A percentile compares a stretch with the other conserved stretches of the same genome.
These are phyloP conservation scores for Ceratosolen solmsi DNA, from an alignment of 1,140 invertebrate species.

Conservation along the genomic window DNA sequence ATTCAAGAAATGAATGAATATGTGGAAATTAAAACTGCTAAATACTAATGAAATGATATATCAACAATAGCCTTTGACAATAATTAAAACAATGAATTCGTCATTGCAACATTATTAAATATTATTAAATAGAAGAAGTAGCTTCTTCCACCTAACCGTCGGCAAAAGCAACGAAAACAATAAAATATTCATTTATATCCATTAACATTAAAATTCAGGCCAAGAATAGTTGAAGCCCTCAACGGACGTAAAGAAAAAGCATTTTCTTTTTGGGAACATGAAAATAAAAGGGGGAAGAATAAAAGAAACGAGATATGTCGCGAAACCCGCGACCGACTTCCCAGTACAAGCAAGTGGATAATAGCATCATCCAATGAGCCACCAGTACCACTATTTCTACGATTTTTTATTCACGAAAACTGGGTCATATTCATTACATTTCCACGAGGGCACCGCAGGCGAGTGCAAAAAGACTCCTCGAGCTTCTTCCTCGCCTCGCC, in stretches of 20 bases:
- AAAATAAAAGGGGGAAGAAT: too few species aligned
- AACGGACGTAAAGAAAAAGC: neutral
- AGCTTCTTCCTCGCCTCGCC: conserved; percentile 39
- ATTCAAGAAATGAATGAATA: too few species aligned
- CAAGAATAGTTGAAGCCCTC: neutral
- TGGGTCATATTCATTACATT: conserved; percentile 69
- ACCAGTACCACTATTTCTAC: conserved; percentile 5
- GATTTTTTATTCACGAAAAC: conserved; percentile 57
- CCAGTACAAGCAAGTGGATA: conserved; percentile 58
- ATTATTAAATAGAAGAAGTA: conserved; percentile 4
- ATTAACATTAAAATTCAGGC: conserved; percentile 15
- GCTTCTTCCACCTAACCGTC: neutral
- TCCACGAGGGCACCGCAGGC: conserved; percentile 46
- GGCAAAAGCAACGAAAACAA: neutral
- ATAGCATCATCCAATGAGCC: conserved; percentile 56
- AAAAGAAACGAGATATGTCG: conserved; percentile 13
- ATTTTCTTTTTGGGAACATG: neutral
- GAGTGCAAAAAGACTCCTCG: conserved; percentile 46
- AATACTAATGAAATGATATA: too few species aligned
- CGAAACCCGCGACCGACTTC: conserved; percentile 38
- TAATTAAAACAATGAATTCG: conserved; percentile 9
- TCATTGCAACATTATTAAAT: too few species aligned
- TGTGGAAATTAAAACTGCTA: too few species aligned
- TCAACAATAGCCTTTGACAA: neutral
- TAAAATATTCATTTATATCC: conserved; percentile 10